Base-by-base conservation (phyloP, 2,113 vertebrate species). In the Vanacampus margaritifer region DNA sequence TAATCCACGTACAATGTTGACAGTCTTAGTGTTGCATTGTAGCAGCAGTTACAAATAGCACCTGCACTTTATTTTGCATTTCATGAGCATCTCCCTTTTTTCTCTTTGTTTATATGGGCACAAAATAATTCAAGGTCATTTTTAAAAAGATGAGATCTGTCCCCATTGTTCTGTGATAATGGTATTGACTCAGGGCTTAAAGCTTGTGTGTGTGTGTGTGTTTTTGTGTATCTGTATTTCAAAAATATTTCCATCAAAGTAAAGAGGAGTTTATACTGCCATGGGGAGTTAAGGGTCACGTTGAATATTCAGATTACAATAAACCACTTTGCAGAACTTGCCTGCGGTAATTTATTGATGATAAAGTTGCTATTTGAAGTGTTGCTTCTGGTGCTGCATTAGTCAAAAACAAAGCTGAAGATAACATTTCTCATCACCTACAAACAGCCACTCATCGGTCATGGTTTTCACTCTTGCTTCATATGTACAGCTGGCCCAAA, bases 401-500 rank as follows among this genome's bases (percentile, higher is more conserved):
- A 77, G 62, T 62, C 21, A 51, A 51, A 69, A 84, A 64, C 64
- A 28, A 69, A 77, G 73, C 81, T 72, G 58, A 50, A 64, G 68
- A 73, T 76, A 67, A 66, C 64, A 69, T 72, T 71, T 59, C 69
- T 59, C 69, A 65, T 65, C 14, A 14, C 69, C 61, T 75, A 41
- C 69, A 72, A 81, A 79, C 71, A 28, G 6, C 24, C 19, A 14
- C 70, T 72, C 64, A 64, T 51, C 68, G 50, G 60, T 73, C 66
- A 51, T n/a, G 8, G 37, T 60, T 78, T 72, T 64, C 60, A 69
- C 81, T 79, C 70, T 73, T 72, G 76, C n/a, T 86, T 70, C 28
- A 32, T 32, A 72, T 77, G 74, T 84, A 76, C 72, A 81, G 80
- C 82, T 80, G 69, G 72, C 66, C 75, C 50, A 78, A 79, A 79